A percentile compares a stretch with the other conserved stretches of the same genome.
Conservation (phyloP, 2,888 invertebrate species). For the Platynereis dumerilii region DNA sequence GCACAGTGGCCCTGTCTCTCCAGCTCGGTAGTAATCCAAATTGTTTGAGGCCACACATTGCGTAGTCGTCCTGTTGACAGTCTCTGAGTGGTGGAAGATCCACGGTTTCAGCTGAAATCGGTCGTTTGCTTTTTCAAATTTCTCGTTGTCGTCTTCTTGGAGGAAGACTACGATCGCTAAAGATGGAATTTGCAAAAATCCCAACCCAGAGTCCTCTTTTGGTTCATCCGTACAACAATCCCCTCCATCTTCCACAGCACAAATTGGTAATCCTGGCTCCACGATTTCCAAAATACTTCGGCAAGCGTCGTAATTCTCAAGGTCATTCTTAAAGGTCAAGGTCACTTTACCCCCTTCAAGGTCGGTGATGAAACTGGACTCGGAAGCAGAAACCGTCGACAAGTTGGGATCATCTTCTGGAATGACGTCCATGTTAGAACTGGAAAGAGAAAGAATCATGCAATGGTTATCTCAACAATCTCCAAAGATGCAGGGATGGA, state of each 20-base stretch:
- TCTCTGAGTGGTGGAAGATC: conserved; percentile 54
- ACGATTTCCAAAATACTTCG: background rate
- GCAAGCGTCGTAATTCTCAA: background rate
- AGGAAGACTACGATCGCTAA: conserved; percentile 19
- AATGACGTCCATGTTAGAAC: too few species aligned
- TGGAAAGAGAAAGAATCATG: too few species aligned
- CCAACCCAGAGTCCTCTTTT: background rate
- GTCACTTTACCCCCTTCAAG: conserved; percentile 1
- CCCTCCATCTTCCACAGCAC: background rate
- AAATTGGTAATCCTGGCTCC: background rate
- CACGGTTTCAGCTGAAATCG: conserved; percentile 48
- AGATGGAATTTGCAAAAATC: conserved; percentile 13
- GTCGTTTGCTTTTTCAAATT: conserved; percentile 34
- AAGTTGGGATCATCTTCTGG: too few species aligned
- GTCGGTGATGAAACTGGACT: background rate
- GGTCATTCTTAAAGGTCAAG: background rate
- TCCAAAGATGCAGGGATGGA: too few species aligned
- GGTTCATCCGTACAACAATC: background rate
- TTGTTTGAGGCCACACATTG: conserved; percentile 48
- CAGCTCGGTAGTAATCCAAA: conserved; percentile 51
- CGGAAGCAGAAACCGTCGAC: background rate
- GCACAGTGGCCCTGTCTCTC: conserved; percentile 52
- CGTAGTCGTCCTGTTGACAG: conserved; percentile 42
- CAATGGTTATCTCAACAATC: too few species aligned
- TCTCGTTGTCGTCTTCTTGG: conserved; percentile 17